Base-by-base conservation (phyloP, 2,113 vertebrate species). In the Mastomys coucha region DNA sequence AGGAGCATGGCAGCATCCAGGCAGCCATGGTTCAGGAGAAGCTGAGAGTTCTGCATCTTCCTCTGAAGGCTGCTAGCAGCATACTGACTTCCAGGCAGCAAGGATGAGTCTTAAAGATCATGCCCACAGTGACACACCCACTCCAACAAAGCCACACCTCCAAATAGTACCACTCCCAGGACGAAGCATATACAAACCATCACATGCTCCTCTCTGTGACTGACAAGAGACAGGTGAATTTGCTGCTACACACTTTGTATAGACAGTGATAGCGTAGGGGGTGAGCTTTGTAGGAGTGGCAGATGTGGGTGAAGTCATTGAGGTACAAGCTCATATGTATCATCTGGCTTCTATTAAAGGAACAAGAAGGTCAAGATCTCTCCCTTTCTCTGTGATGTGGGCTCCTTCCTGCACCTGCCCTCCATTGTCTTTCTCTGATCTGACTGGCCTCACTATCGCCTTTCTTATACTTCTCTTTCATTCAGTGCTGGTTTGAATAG, bases 191-290 rank as follows among this genome's bases (percentile, higher is more conserved):
- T 36, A 36, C 31, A 36, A 69, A 16, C 67, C 13, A 33, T 36
- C 31, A 69, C 33, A 36, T 2, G 16, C 31, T 96, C 58, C 93
- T 98, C 93, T 88, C 28, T 91, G 14, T 45, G n/a, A 13, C 31
- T 84, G 96, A 80, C 53, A 82, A 31, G 76, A 88, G 94, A 97
- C 93, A 67, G 56, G 19, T 89, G 75, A 72, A 1, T 58, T 58
- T 1, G 20, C 51, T 65, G 77, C 88, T 95, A 88, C 92, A 97
- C n/a, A 45, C 0, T 67, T 95, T 6, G 1, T 22, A 1, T n/a
- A 58, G 80, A 51, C 22, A 91, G 51, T 87, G 56, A 91, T 7
- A 19, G 14, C 63, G 76, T 14, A 49, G 85, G 20, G 26, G 24
- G 31, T 85, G 60, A 12, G 11, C 39, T 53, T 65, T 84, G 33